These are phyloP conservation scores for Microcebus ravelobensis DNA, from an alignment of 2,113 vertebrate species.

Conservation along the genomic window DNA sequence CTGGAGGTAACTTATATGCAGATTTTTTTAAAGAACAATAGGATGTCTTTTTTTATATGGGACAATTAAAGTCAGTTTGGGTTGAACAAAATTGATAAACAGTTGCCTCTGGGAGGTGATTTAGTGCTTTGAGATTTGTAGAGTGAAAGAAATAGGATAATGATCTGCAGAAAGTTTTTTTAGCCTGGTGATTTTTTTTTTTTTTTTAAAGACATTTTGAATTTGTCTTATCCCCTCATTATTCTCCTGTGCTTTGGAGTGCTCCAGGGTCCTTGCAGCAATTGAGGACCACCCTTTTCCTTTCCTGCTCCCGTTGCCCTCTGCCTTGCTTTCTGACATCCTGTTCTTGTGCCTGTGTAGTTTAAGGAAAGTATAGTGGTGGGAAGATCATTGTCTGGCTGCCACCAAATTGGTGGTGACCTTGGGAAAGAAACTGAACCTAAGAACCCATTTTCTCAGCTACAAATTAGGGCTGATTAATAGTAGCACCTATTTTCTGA, in stretches of 20 bases:
- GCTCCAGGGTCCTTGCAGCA: background rate
- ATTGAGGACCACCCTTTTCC: background rate
- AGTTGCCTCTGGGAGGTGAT: background rate
- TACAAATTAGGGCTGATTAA: background rate
- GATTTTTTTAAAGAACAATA: background rate
- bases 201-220: background rate
- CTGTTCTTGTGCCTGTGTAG: background rate
- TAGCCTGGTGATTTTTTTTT: background rate
- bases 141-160: background rate
- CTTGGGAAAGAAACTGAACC: background rate
- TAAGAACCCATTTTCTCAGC: background rate
- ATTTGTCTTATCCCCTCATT: background rate
- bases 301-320: background rate
- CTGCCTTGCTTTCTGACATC: background rate
- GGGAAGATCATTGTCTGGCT: background rate
- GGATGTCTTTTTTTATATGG: background rate
- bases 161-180: background rate
- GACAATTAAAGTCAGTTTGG: background rate
- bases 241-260: background rate
- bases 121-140: slow-evolving; percentile 1
- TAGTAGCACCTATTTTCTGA: background rate
- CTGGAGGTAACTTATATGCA: background rate
- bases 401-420: background rate
- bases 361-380: background rate
- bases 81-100: background rate